phyloP scores from a whole-genome alignment of 2,113 vertebrate genomes.

The Xiphophorus maculatus region DNA sequence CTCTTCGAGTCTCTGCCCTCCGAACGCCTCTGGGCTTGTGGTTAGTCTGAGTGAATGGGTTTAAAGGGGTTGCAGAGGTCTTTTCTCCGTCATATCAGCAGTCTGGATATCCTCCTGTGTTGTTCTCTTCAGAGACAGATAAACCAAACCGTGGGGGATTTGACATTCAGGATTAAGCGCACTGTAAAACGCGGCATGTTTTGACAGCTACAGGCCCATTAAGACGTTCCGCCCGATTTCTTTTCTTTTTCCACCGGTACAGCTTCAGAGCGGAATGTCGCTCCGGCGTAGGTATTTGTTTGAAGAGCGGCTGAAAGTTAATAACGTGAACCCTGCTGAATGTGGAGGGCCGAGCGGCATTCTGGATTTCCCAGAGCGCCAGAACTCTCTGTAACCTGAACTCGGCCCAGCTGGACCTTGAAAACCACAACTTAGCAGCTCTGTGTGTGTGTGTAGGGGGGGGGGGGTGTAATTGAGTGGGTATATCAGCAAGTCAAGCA shows the following conservation, averaged over 20 bases:
- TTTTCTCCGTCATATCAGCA: slow-evolving; percentile 28
- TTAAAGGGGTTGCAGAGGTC: slow-evolving; percentile 26
- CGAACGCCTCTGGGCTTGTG: background rate
- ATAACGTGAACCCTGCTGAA: slow-evolving; percentile 59
- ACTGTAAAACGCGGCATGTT: slow-evolving; percentile 45
- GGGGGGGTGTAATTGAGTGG: background rate
- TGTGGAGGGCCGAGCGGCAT: slow-evolving; percentile 26
- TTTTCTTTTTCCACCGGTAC: slow-evolving; percentile 10
- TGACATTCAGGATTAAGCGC: slow-evolving; percentile 27
- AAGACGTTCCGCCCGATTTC: slow-evolving; percentile 4
- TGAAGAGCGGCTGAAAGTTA: slow-evolving; percentile 52
- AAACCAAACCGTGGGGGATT: slow-evolving; percentile 30
- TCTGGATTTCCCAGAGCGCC: slow-evolving; percentile 58
- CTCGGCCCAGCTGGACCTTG: slow-evolving; percentile 66
- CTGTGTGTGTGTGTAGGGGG: slow-evolving; percentile 14
- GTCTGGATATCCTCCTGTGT: slow-evolving; percentile 10
- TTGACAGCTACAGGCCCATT: slow-evolving; percentile 26
- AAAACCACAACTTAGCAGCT: slow-evolving; percentile 58
- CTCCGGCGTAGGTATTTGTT: slow-evolving; percentile 49
- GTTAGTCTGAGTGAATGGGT: slow-evolving; percentile 20
- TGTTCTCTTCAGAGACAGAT: slow-evolving; percentile 29
- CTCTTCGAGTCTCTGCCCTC: slow-evolving; percentile 1
- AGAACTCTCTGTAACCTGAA: slow-evolving; percentile 52
- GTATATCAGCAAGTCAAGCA: slow-evolving; percentile 35
- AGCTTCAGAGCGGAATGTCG: background rate